A percentile compares a stretch with the other conserved stretches of the same genome.
Conservation (phyloP, 1,140 invertebrate genomes). For the Rhagoletis zephyria region DNA sequence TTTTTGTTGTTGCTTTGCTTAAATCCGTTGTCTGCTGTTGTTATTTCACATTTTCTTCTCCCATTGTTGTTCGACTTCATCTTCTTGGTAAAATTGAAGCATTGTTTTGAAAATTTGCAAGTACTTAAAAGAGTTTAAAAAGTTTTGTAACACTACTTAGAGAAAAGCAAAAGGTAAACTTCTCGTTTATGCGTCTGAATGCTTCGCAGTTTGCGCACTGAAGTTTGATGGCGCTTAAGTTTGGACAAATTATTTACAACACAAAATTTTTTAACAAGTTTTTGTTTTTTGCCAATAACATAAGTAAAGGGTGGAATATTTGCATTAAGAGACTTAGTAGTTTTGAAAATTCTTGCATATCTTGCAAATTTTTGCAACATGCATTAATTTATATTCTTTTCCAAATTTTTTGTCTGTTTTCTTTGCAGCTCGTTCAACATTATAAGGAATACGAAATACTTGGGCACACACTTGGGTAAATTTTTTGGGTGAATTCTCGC, state of each 20-base stretch:
- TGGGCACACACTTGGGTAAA: neutral
- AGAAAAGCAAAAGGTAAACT: neutral
- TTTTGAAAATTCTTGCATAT: too few relatives aligned
- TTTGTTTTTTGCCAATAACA: too few relatives aligned
- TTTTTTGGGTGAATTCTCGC: neutral
- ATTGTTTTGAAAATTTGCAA: neutral
- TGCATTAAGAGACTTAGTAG: too few relatives aligned
- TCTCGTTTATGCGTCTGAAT: neutral
- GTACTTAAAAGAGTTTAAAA: constrained; percentile 2
- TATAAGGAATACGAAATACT: neutral
- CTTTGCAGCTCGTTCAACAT: neutral
- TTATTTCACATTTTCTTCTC: neutral
- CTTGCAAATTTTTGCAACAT: too few relatives aligned
- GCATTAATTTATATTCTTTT: neutral
- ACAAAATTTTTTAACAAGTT: too few relatives aligned
- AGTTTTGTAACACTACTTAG: neutral
- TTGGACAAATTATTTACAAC: too few relatives aligned
- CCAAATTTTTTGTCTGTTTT: neutral
- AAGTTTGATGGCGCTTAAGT: too few relatives aligned
- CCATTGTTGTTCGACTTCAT: neutral
- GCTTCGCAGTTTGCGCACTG: neutral
- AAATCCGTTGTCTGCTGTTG: neutral
- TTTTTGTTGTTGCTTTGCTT: neutral
- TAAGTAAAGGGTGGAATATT: too few relatives aligned
- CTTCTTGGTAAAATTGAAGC: neutral